Base-by-base conservation (phyloP, 2,888 invertebrate species). In the Junonia oenone region DNA sequence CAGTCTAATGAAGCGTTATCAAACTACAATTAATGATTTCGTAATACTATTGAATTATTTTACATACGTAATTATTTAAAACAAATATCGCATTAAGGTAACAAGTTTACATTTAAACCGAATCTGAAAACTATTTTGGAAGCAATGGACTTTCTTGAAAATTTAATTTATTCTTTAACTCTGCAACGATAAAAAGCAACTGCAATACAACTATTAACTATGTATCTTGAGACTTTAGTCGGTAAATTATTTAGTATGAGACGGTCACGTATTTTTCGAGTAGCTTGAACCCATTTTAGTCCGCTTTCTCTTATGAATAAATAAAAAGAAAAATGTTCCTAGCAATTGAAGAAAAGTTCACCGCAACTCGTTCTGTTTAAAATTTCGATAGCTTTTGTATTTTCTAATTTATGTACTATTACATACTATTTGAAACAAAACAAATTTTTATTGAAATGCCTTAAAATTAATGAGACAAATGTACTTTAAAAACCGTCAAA, bases 201-300 rank as follows among this genome's bases (percentile, higher is more conserved):
- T 51, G 55, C 56, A 55, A 45, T 45, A 45, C 37, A 51, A 45
- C 71, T 67, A 71, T 75, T 67, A 71, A 75, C 66, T 68, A 67
- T 68, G 68, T 65, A 65, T 69, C 66, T 66, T 64, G 68, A 63
- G 69, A 63, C 68, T 65, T 64, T 64, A 68, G 68, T 68, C 69
- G 71, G 76, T 87, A 76, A 73, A 83, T 80, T 80, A 86, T 86
- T 83, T 77, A 86, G 68, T 64, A 69, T 73, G 69, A 76, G 74
- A 75, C 75, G 76, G 84, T 83, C 85, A 85, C 85, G 85, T 87
- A 83, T 81, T 81, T 83, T 85, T 82, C 82, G 73, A 80, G 82
- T 76, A 75, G 78, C 80, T 79, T 67, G 73, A 76, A 79, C 75
- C 77, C 79, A 77, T 81, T 83, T 85, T 83, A 78, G 79, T 73